Conservation (phyloP, 2,113 vertebrate genomes). For the Hippocampus comes region DNA sequence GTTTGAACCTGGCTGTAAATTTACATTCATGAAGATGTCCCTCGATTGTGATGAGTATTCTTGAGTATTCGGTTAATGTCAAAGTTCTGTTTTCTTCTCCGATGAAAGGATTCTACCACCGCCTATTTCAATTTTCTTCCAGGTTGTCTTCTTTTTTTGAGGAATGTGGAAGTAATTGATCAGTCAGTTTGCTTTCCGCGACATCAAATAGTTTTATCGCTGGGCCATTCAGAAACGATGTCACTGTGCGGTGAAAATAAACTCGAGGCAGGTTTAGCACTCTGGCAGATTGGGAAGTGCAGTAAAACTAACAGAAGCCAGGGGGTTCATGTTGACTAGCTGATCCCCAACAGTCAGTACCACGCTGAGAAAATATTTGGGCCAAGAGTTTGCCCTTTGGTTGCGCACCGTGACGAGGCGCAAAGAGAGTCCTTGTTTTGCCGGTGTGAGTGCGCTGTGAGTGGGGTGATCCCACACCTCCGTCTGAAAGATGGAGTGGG, state of each 20-base stretch:
- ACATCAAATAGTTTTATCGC: slow-evolving; percentile 15
- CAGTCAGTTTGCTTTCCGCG: slow-evolving; percentile 1
- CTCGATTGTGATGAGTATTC: neutral
- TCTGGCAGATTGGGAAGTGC: slow-evolving; percentile 1
- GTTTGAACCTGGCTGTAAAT: neutral
- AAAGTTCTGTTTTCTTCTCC: neutral
- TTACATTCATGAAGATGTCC: neutral
- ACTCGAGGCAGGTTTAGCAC: slow-evolving; percentile 26
- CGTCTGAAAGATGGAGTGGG: slow-evolving; percentile 54
- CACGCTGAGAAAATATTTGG: slow-evolving; percentile 40
- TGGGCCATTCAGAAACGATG: slow-evolving; percentile 20
- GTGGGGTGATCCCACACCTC: slow-evolving; percentile 1
- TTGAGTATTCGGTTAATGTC: neutral
- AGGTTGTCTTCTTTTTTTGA: neutral
- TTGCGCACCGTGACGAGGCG: slow-evolving; percentile 25
- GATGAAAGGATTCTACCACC: too few species aligned
- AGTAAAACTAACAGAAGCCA: slow-evolving; percentile 30
- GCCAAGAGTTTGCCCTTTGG: slow-evolving; percentile 36
- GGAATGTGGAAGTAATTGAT: slow-evolving; percentile 43
- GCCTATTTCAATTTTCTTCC: neutral
- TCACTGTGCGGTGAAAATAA: slow-evolving; percentile 59
- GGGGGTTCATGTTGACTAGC: slow-evolving; percentile 21
- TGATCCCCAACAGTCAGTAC: slow-evolving; percentile 19
- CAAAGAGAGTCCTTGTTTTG: slow-evolving; percentile 41
- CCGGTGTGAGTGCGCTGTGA: slow-evolving; percentile 19